Conservation (phyloP, 2,888 invertebrate genomes). For the Altica lythri region DNA sequence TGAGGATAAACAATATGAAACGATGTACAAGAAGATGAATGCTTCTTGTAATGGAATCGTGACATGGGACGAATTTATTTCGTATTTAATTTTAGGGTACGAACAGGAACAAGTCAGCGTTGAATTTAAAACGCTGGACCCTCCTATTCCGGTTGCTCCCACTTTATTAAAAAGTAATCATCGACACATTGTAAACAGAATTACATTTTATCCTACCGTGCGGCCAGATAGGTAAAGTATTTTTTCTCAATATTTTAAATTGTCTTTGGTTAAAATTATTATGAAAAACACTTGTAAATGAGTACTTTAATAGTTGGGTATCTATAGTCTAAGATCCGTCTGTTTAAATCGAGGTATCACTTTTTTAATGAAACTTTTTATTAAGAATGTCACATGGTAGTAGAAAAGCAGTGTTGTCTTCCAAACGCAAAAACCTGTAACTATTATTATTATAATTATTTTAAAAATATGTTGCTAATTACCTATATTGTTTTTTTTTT, state of each 20-base stretch:
- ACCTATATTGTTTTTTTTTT: too few relatives aligned
- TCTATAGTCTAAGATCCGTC: too few relatives aligned
- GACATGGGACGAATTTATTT: constrained; percentile 79
- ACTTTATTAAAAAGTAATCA: constrained; percentile 68
- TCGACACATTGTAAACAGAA: constrained; percentile 68
- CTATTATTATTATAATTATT: too few relatives aligned
- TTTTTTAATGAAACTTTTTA: too few relatives aligned
- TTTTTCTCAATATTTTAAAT: not conserved
- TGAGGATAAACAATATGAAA: constrained; percentile 63
- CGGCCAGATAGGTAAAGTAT: constrained; percentile 26
- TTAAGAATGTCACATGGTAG: too few relatives aligned
- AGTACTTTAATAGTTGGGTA: constrained; percentile 9
- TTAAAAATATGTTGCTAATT: too few relatives aligned
- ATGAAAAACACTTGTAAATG: too few relatives aligned
- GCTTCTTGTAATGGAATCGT: constrained; percentile 57
- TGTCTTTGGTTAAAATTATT: not conserved
- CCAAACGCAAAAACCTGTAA: too few relatives aligned
- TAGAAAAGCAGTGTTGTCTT: too few relatives aligned
- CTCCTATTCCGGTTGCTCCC: constrained; percentile 67
- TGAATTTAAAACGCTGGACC: constrained; percentile 65
- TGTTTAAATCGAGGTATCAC: too few relatives aligned
- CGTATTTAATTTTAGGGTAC: constrained; percentile 75
- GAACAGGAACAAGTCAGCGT: constrained; percentile 68
- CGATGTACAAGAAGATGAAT: constrained; percentile 66
- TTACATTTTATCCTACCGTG: constrained; percentile 67